Percentiles rank a stretch among this genome's conserved stretches.
Evolutionary conservation across 2,888 invertebrate genomes (phyloP).

Genomic region (Caenorhabditis imperialis): DNA sequence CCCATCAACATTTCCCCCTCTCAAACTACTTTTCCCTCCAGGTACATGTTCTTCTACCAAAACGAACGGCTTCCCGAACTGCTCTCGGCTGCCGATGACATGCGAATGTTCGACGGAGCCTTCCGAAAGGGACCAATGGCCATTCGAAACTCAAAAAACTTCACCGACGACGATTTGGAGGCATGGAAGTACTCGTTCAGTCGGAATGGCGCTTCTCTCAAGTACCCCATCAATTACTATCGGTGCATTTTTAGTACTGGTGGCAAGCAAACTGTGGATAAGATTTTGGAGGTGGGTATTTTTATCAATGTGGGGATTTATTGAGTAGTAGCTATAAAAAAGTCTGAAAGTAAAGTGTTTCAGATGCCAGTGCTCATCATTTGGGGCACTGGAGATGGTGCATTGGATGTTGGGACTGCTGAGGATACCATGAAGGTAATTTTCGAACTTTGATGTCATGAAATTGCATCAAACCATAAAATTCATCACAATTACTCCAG

Average conservation of each 20-base stretch:
- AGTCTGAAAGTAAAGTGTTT: constrained; percentile 34
- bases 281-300: constrained; percentile 19
- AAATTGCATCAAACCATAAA: no score
- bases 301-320: neutral
- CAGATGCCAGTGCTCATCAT: constrained; percentile 78
- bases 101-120: constrained; percentile 82
- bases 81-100: constrained; percentile 83
- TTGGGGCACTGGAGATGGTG: constrained; percentile 82
- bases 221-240: constrained; percentile 82
- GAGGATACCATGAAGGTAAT: constrained; percentile 53
- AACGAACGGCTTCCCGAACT: constrained; percentile 84
- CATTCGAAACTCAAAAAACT: constrained; percentile 66
- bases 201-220: constrained; percentile 80
- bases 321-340: no score
- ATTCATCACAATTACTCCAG: no score
- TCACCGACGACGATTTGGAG: constrained; percentile 82
- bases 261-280: neutral
- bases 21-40: no score
- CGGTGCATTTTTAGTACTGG: constrained; percentile 24
- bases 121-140: constrained; percentile 79
- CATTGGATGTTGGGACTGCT: constrained; percentile 82
- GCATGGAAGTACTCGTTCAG: constrained; percentile 87
- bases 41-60: constrained; percentile 83
- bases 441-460: no score
- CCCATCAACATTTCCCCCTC: no score